phyloP scores from a whole-genome alignment of 2,797 vertebrate genomes.

The Odontamblyopus lacepedii region DNA sequence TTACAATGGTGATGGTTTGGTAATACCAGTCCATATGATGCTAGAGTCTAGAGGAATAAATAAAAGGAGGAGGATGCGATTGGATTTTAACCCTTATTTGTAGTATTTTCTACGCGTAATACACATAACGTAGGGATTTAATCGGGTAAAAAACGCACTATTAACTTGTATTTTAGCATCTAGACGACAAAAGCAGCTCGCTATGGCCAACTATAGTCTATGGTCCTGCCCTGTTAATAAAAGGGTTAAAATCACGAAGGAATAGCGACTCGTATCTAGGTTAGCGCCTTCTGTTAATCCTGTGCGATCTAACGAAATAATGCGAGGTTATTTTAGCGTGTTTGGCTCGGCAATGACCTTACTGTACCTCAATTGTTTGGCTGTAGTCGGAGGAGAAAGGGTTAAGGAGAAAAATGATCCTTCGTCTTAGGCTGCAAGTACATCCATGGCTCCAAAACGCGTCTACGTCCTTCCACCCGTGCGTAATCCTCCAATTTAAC shows the following conservation, averaged over 20 bases:
- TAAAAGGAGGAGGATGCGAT: not conserved
- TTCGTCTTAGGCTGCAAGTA: conserved; percentile 72
- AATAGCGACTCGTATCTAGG: not conserved
- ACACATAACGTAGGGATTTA: not conserved
- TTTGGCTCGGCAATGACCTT: conserved; percentile 12
- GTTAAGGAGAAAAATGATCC: conserved; percentile 78
- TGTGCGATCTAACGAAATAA: not conserved
- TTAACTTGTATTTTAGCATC: conserved; percentile 31
- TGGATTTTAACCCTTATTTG: not conserved
- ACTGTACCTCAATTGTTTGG: conserved; percentile 79
- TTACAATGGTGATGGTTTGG: not conserved
- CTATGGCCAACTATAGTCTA: not conserved
- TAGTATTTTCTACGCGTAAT: not conserved
- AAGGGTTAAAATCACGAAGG: not conserved
- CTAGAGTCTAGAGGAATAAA: not conserved
- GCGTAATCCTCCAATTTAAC: not conserved
- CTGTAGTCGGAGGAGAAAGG: conserved; percentile 71
- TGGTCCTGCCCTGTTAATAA: not conserved
- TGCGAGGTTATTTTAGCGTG: not conserved
- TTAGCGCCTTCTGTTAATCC: not conserved
- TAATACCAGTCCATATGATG: not conserved
- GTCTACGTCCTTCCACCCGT: conserved; percentile 2
- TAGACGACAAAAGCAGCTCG: conserved; percentile 34
- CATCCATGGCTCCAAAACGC: conserved; percentile 53
- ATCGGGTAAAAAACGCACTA: conserved; percentile 48